These are phyloP conservation scores for Drosophila guanche DNA, from an alignment of 1,140 invertebrate species.

Conservation along the genomic window DNA sequence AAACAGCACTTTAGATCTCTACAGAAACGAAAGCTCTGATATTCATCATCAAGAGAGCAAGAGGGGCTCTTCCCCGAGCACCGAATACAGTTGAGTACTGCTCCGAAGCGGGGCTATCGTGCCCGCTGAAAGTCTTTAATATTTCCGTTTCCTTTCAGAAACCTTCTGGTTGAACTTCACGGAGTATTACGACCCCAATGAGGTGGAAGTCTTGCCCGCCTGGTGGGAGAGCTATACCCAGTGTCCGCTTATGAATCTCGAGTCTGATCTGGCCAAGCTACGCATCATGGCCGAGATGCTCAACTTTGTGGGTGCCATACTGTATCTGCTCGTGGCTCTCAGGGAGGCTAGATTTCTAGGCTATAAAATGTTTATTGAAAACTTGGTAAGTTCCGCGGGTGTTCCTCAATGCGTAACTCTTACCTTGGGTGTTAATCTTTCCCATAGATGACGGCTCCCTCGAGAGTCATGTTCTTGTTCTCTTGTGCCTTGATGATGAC, in stretches of 20 bases:
- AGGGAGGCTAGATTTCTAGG: conserved; percentile 93
- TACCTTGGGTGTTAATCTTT: not conserved
- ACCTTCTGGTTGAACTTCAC: conserved; percentile 83
- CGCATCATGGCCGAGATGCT: conserved; percentile 88
- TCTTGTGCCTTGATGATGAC: conserved; percentile 94
- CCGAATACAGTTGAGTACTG: conserved; percentile 61
- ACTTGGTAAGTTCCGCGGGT: conserved; percentile 87
- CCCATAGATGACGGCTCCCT: conserved; percentile 90
- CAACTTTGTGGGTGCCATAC: conserved; percentile 89
- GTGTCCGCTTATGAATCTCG: conserved; percentile 81
- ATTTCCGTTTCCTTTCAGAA: conserved; percentile 38
- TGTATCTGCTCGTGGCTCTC: conserved; percentile 92
- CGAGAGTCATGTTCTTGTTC: conserved; percentile 96
- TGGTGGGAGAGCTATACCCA: conserved; percentile 83
- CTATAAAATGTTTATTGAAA: conserved; percentile 95
- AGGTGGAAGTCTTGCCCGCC: conserved; percentile 66
- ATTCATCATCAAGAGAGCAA: conserved; percentile 41
- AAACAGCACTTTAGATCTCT: conserved; percentile 52
- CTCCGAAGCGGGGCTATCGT: not conserved
- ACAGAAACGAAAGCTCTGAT: conserved; percentile 24
- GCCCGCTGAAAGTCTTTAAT: not conserved
- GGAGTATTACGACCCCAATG: conserved; percentile 75
- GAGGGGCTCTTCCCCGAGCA: conserved; percentile 40
- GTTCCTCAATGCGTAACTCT: not conserved
- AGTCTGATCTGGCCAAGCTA: conserved; percentile 83